Evolutionary conservation across 2,888 invertebrate species (phyloP), one percentile per base, ranked within the genome.

Genomic region (Tipula unca): DNA sequence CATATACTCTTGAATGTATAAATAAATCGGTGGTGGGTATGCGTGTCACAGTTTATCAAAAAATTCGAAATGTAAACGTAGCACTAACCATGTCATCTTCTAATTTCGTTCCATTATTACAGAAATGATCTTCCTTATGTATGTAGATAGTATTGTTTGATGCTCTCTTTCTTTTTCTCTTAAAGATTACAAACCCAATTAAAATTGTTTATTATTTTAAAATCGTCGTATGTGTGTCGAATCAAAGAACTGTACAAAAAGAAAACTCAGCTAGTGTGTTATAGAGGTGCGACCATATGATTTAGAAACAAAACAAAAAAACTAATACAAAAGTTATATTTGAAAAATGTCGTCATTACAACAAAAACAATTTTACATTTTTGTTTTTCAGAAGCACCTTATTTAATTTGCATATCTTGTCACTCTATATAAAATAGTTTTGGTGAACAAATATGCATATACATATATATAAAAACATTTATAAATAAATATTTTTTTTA

Each of bases 391-490:
- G 69, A 69, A 69, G 69, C 69, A 69, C 69, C 69, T 69, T 69
- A 69, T 69, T 69, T 69, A 69, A 69, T 69, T 69, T 69, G 69
- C 69, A 69, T 69, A 69, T 69, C 69, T 69, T 69, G 69, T 69
- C 69, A 69, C 69, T 69, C 69, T 69, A 69, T 69, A 10, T 69
- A 69, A 69, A 69, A 69, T 69, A 69, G 69, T 25, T 25, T 10
- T 54, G 48, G 4, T 69, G 25, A 69, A 69, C 10, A 69, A 69
- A 69, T 69, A 69, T 10, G 1, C 32, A 6, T 6, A 17, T 48
- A 48, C 17, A 48, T 32, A 5, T 32, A 32, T 32, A 32, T 32
- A 32, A 6, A 32, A 32, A 32, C 25, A 69, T 69, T 69, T 69
- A 69, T 69, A 69, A 69, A 69, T 69, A 69, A 6, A 48, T 25